These are phyloP conservation scores for Hyaena hyaena DNA, from an alignment of 2,113 vertebrate species.

Conservation along the genomic window DNA sequence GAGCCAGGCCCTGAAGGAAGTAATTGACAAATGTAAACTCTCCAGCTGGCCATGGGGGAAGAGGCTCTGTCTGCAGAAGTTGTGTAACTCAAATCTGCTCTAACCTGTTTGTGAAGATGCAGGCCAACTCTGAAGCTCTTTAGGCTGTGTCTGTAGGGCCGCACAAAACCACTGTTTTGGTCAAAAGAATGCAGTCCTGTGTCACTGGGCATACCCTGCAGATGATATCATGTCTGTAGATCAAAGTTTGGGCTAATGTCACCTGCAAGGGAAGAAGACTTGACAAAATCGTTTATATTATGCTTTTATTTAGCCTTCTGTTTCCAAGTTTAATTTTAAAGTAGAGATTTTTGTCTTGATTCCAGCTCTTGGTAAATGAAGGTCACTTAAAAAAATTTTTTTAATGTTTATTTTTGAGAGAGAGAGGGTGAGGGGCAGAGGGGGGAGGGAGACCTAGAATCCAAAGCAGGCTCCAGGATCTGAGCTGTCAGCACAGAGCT, in stretches of 20 bases:
- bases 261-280: slow-evolving; percentile 56
- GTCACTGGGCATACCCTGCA: slow-evolving; percentile 7
- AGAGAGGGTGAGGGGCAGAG: too few species aligned
- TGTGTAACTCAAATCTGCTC: slow-evolving; percentile 74
- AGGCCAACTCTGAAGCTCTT: slow-evolving; percentile 26
- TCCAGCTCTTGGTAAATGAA: slow-evolving; percentile 28
- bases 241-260: slow-evolving; percentile 64
- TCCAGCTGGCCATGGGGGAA: slow-evolving; percentile 2
- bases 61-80: background rate
- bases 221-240: slow-evolving; percentile 77
- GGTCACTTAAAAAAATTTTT: background rate
- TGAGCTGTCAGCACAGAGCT: too few species aligned
- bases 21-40: slow-evolving; percentile 67
- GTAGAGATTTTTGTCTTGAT: slow-evolving; percentile 57
- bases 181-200: slow-evolving; percentile 69
- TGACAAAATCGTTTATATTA: slow-evolving; percentile 9
- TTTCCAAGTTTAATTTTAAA: slow-evolving; percentile 58
- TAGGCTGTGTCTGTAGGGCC: slow-evolving; percentile 20
- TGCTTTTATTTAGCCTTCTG: slow-evolving; percentile 29
- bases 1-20: slow-evolving; percentile 72
- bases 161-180: slow-evolving; percentile 61
- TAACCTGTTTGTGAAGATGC: slow-evolving; percentile 68
- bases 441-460: too few species aligned
- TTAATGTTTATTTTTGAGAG: too few species aligned
- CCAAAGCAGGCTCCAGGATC: too few species aligned